phyloP scores from a whole-genome alignment of 2,888 invertebrate genomes.

The Philonicus albiceps region DNA sequence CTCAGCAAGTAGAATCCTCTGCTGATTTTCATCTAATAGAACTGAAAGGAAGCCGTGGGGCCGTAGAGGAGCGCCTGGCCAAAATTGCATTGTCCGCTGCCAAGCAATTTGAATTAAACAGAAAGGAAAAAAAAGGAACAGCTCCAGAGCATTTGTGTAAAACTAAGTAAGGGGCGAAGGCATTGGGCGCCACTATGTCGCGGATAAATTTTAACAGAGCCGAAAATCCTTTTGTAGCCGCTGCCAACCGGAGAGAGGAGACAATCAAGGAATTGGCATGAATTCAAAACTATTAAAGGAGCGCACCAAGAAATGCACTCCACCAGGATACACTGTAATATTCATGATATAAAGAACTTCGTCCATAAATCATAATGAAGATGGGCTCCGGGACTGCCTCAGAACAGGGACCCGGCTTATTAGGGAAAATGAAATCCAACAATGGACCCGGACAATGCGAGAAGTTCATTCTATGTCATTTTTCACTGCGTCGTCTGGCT shows the following conservation, averaged over 20 bases:
- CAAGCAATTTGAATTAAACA: slow-evolving; percentile 29
- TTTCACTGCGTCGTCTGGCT: background rate
- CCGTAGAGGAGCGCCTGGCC: background rate
- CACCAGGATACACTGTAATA: background rate
- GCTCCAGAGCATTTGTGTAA: slow-evolving; percentile 4
- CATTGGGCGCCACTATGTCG: slow-evolving; percentile 24
- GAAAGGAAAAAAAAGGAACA: background rate
- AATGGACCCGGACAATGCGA: background rate
- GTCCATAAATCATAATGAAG: background rate
- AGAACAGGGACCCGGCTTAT: background rate
- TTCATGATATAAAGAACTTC: slow-evolving; percentile 4
- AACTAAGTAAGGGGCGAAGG: slow-evolving; percentile 14
- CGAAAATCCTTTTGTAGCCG: slow-evolving; percentile 22
- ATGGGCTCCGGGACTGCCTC: background rate
- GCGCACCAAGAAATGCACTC: slow-evolving; percentile 12
- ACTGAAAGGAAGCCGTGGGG: background rate
- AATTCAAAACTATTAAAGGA: slow-evolving; percentile 21
- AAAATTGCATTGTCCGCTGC: slow-evolving; percentile 14
- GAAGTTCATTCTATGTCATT: background rate
- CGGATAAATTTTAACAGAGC: slow-evolving; percentile 30
- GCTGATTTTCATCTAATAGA: background rate
- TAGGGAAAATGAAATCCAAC: background rate
- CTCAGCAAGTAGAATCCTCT: background rate
- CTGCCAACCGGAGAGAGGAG: background rate
- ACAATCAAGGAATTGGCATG: slow-evolving; percentile 36